Conservation (phyloP, 2,113 vertebrate genomes). For the Amblyornis subalaris region DNA sequence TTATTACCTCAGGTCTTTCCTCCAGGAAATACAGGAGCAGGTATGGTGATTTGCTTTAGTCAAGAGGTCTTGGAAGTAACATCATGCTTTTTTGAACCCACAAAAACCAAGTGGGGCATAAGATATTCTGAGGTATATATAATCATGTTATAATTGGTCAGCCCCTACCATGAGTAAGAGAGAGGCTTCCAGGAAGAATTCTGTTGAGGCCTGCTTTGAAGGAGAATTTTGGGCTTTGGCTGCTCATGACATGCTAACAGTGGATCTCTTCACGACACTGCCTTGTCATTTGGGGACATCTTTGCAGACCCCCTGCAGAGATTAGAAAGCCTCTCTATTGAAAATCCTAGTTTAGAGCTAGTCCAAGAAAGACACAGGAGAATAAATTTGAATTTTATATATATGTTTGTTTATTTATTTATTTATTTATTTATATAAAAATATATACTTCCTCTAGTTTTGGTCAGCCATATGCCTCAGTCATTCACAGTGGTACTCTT, state of each 20-base stretch:
- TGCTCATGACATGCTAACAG: not conserved
- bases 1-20: not conserved
- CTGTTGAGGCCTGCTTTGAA: not conserved
- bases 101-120: accelerated
- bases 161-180: not conserved
- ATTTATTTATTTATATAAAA: not conserved
- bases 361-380: not conserved
- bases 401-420: not conserved
- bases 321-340: not conserved
- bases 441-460: not conserved
- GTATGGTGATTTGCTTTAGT: not conserved
- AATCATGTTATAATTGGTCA: not conserved
- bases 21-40: not conserved
- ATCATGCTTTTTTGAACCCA: not conserved
- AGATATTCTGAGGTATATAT: not conserved
- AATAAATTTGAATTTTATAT: not conserved
- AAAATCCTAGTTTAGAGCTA: not conserved
- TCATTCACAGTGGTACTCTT: not conserved
- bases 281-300: not conserved
- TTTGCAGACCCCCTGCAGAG: not conserved
- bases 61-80: not conserved
- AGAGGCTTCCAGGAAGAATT: not conserved
- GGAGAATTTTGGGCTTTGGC: not conserved
- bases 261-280: not conserved
- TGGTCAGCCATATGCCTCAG: not conserved